Conservation (phyloP, 2,888 invertebrate species). For the Dolichopus griseipennis region DNA sequence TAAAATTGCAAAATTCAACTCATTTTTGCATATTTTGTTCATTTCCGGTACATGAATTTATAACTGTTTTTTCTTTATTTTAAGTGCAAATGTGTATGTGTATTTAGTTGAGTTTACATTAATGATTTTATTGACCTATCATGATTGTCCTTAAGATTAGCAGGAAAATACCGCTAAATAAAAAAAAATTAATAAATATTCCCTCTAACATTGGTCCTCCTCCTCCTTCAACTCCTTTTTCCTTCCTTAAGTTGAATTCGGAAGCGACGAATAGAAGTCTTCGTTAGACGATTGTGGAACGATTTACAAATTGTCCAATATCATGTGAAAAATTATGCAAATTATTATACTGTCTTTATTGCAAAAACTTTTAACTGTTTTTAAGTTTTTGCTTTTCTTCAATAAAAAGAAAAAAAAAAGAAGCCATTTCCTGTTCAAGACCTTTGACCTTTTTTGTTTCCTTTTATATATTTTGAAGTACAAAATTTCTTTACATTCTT, state of each 20-base stretch:
- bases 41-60: not conserved
- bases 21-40: not conserved
- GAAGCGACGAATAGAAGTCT: too few species aligned
- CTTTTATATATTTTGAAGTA: too few species aligned
- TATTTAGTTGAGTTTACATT: not conserved
- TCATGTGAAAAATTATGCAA: not conserved
- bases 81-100: too few species aligned
- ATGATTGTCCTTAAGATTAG: not conserved
- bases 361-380: not conserved
- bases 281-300: too few species aligned
- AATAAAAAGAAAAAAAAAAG: constrained; percentile 7
- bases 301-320: too few species aligned
- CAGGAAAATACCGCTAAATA: too few species aligned
- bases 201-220: too few species aligned
- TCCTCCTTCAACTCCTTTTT: too few species aligned
- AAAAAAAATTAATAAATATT: too few species aligned
- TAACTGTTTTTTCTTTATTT: not conserved
- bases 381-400: not conserved
- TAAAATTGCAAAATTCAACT: not conserved
- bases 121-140: constrained; percentile 2
- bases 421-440: constrained; percentile 17
- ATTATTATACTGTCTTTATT: not conserved
- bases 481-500: too few species aligned
- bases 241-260: too few species aligned
- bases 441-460: not conserved